Evolutionary conservation across 2,113 vertebrate genomes (phyloP).

Genomic region (Oenanthe melanoleuca): DNA sequence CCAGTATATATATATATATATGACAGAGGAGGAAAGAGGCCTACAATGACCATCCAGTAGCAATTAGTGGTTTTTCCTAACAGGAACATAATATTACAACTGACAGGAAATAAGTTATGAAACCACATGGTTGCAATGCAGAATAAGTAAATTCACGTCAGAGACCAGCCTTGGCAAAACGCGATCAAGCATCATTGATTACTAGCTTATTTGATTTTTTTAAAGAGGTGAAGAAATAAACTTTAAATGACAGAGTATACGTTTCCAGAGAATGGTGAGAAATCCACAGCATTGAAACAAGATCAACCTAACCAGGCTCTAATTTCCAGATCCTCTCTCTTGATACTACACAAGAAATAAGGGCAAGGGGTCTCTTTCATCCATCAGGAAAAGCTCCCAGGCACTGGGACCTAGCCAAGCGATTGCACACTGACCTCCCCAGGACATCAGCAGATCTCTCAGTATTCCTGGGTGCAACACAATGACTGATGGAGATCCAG

Average conservation of each 20-base stretch:
- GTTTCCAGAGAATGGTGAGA: not conserved
- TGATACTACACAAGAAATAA: not conserved
- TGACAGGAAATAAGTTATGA: not conserved
- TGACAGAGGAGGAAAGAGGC: not conserved
- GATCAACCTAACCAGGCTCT: rapidly evolving
- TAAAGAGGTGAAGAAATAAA: not conserved
- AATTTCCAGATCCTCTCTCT: not conserved
- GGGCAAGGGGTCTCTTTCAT: not conserved
- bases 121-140: too few species aligned
- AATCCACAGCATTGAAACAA: not conserved
- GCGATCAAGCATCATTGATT: not conserved
- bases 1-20: rapidly evolving
- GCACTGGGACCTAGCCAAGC: too few species aligned
- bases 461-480: too few species aligned
- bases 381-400: not conserved
- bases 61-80: not conserved
- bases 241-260: rapidly evolving
- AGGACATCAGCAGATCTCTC: too few species aligned
- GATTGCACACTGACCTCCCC: too few species aligned
- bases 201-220: not conserved
- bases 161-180: not conserved
- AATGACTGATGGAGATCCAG: too few species aligned
- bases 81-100: not conserved
- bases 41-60: not conserved
- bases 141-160: not conserved